Evolutionary conservation across 37 sponge, comb jelly and placozoan species (phyloP), one percentile per base, ranked within the genome.

Genomic region (Halisarca cf. caerulea): DNA sequence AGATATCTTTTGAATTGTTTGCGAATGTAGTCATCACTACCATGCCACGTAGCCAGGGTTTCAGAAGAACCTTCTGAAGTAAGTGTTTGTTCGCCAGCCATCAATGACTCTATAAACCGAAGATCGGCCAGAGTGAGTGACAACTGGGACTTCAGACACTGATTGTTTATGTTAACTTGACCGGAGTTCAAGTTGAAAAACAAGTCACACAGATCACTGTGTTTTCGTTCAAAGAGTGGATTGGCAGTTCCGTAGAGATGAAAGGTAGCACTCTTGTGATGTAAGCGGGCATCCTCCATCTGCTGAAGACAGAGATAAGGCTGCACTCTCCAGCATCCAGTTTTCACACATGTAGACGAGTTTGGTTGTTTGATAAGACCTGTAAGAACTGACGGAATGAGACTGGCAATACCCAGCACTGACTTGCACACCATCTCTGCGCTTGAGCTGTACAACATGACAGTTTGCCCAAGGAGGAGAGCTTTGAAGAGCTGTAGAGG

Each of bases 21-120:
- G 25, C 84, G 53, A 9, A 94, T 58, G 89, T 93, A 94, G 23
- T 89, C 95, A 28, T 89, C 80, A 42, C 95, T 92, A 14, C 95
- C 95, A 18, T 69, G 34, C 93, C 93, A 94, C 0, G 38, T 33
- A 24, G 89, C 64, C 1, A 28, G 33, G 9, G 20, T 23, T 30
- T 28, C 32, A 27, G 69, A 34, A 34, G 2, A 32, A 30, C 33
- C 69, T 30, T 30, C 69, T 3, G 33, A 1, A 68, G 69, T 30
- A 17, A 33, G 53, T 3, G 42, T 83, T 47, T 36, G 53, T 0
- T 85, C 21, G 0, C 30, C 62, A 27, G 70, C 47, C 21, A 66
- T 38, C 3, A 93, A 7, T 23, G 71, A 34, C 5, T 51, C 38
- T 62, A 86, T 87, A 47, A 94, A 94, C 23, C 94, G 41, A 2